Evolutionary conservation across 2,113 vertebrate species (phyloP), one percentile per base, ranked within the genome.

Genomic region (Coptodon bakossiorum): DNA sequence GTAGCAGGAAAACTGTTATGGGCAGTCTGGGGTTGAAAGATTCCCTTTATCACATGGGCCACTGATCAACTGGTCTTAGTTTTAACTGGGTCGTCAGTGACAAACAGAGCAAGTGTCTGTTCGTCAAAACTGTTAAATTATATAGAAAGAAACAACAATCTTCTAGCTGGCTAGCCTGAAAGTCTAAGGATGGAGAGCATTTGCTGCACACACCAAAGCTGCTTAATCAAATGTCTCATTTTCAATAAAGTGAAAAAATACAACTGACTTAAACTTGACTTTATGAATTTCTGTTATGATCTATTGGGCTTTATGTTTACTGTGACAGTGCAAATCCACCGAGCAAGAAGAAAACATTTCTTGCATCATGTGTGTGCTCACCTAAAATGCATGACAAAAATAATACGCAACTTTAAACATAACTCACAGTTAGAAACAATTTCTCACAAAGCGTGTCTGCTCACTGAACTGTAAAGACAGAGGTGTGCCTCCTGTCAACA

Each of bases 11-110:
- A 84, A 40, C 2, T 43, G 16, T 19, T 6, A 7, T 54, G 57
- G 34, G 52, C 80, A 76, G 80, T 43, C 82, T 85, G 5, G 38
- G 24, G 68, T 73, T 73, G 36, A 56, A 76, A 59, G 9, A 50
- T 24, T 71, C 80, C 40, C 54, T 53, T 43, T 27, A 73, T 53
- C 52, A 80, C 83, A 59, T 87, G 52, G 78, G 78, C 63, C 81
- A 82, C 54, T 45, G 76, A 84, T 91, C 81, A 85, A 27, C 3
- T 7, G 10, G 2, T 38, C 40, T 4, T 50, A 27, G 17, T 81
- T 81, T 80, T 83, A 90, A 89, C 36, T 83, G 82, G 73, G 86
- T 85, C 82, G 85, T 50, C 24, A 40, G 34, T 78, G 87, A 87
- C 84, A 84, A 81, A 45, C 50, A 31, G 76, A 79, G 19, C 16